Evolutionary conservation across 2,113 vertebrate species (phyloP), one percentile per base, ranked within the genome.

Genomic region (Tachysurus vachellii): DNA sequence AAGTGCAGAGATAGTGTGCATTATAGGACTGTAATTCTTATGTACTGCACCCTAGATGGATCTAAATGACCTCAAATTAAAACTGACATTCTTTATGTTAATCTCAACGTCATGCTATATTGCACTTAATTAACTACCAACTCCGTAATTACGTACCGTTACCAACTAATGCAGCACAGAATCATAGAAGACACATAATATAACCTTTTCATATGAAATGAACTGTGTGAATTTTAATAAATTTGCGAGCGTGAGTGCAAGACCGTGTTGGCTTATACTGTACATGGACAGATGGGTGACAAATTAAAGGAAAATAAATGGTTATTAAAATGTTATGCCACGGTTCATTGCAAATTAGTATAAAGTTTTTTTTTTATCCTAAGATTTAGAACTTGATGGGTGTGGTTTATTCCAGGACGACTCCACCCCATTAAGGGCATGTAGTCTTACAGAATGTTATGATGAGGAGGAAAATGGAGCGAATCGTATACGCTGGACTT

Each of bases 81-180:
- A 83, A 17, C 23, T 83, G 59, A 83, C 81, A 82, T 64, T 83
- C 81, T 83, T 83, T 28, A 83, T 66, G n/a, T 47, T 83, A 53
- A 83, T 28, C 81, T 64, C 61, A 66, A 44, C 26, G 81, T 83
- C 81, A 83, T 66, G 61, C 59, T 66, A 83, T 42, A 83, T 53
- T 66, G 81, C 81, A 83, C 44, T 66, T 83, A 66, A 82, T 82
- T 62, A 82, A 82, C 57, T 62, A 62, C 17, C 16, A 42, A 42
- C 36, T 50, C 80, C 57, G 62, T 82, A 81, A 83, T 83, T 50
- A 66, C 26, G 0, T 50, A 66, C 56, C 61, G 50, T 83, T 83
- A 83, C 17, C 81, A 53, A 53, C 61, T 66, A 83, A 83, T 83
- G 81, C 62, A 28, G 7, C 50, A 26, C 19, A 66, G n/a, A 66